Base-by-base conservation (phyloP, 2,113 vertebrate species). In the Herpetotheres cachinnans region DNA sequence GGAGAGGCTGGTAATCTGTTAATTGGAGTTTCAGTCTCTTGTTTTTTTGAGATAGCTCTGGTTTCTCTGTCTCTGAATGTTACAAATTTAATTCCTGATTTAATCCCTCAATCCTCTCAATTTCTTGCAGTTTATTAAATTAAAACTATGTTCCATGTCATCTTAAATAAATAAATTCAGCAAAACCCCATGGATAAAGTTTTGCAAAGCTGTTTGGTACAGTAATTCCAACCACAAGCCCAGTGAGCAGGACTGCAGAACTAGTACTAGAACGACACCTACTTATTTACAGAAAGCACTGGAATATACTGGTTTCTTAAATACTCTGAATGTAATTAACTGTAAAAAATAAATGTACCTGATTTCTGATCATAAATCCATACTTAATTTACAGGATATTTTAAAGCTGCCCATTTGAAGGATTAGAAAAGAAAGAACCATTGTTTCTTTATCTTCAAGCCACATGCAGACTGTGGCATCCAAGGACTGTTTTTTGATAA, bases 401-500 rank as follows among this genome's bases (percentile, higher is more conserved):
- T 74, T 92, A 92, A 97, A 91, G 40, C 91, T 94, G 76, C 47
- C 50, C 14, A n/a, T 95, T 76, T 77, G 66, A 96, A 95, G 95
- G 94, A 96, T 92, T 90, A 87, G 42, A 49, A 36, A 83, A 71
- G 74, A 82, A 94, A 88, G 89, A 55, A 93, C 49, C 32, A 47
- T 10, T 7, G 50, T 70, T 86, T 27, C 58, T 94, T 97, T 98
- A 97, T 97, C 97, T 97, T 79, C 86, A 65, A 88, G 81, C 90
- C 81, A 71, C 80, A 77, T 44, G 58, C 95, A 95, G 96, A 94
- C 90, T 89, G 81, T 79, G 82, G 90, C 88, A 86, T 81, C 72
- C 77, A 88, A 93, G 82, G 81, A 66, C 73, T 46, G 10, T 42
- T 44, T 92, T 96, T 72, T 79, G 96, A 97, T 98, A 97, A 97